Percentiles rank a stretch among this genome's conserved stretches.
Evolutionary conservation across 2,797 vertebrate species (phyloP).

Genomic region (Nyctibius grandis): DNA sequence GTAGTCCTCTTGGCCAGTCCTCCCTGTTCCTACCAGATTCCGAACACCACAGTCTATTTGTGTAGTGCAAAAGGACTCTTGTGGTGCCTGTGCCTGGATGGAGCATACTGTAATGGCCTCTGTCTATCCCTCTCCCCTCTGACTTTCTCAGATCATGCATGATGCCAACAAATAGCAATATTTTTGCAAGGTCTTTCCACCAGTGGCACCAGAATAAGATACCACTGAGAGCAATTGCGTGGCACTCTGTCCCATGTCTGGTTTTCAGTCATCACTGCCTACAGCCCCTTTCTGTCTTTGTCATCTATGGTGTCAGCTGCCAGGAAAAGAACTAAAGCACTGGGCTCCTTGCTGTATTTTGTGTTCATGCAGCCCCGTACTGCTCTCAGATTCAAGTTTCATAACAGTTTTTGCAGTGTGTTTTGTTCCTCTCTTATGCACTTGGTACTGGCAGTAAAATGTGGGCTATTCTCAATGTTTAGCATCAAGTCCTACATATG

Average conservation of each 20-base stretch:
- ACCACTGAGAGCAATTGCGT: background rate
- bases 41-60: background rate
- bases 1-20: background rate
- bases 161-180: background rate
- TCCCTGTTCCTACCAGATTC: background rate
- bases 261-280: background rate
- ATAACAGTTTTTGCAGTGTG: background rate
- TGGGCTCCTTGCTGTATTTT: background rate
- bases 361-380: background rate
- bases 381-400: background rate
- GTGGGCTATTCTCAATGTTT: conserved; percentile 38
- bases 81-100: background rate
- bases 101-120: background rate
- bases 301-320: background rate
- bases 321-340: background rate
- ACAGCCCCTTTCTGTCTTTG: background rate
- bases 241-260: background rate
- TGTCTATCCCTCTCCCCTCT: background rate
- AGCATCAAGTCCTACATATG: conserved; percentile 7
- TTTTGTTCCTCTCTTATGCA: conserved; percentile 8
- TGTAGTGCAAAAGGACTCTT: background rate
- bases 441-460: conserved; percentile 2
- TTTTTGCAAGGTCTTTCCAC: background rate
- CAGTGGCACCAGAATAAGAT: background rate
- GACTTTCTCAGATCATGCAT: background rate